Percentiles rank a stretch among this genome's conserved stretches.
These are phyloP conservation scores for Hypotaenidia okinawae DNA, from an alignment of 2,797 vertebrate species.

Conservation along the genomic window DNA sequence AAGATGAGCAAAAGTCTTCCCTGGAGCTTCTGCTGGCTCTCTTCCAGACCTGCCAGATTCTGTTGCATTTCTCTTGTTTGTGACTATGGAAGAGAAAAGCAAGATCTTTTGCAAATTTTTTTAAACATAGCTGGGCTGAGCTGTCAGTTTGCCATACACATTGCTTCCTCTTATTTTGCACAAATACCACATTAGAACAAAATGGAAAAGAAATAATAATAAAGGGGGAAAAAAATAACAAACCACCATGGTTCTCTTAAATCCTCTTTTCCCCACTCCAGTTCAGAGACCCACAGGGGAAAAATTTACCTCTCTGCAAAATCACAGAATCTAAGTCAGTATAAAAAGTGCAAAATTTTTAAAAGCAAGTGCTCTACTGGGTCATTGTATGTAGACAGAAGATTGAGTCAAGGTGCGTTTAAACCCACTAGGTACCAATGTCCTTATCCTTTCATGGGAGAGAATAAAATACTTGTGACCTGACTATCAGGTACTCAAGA, in stretches of 20 bases:
- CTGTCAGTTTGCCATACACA: neutral
- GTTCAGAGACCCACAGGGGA: neutral
- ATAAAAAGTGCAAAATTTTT: neutral
- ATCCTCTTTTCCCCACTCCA: neutral
- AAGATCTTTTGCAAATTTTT: neutral
- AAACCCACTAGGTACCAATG: neutral
- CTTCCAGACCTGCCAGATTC: slow-evolving; percentile 7
- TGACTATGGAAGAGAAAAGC: neutral
- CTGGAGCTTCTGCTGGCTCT: slow-evolving; percentile 18
- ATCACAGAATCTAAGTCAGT: neutral
- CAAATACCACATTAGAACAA: neutral
- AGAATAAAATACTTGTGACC: neutral
- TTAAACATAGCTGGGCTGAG: neutral
- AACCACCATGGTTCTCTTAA: neutral
- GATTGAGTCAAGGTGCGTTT: neutral
- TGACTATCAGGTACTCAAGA: neutral
- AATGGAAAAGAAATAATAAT: neutral
- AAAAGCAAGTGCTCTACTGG: neutral
- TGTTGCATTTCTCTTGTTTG: neutral
- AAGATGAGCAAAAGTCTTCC: slow-evolving; percentile 15
- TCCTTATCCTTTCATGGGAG: neutral
- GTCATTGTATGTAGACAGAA: neutral
- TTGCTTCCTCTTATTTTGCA: neutral
- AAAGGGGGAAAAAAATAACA: neutral
- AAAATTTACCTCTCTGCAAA: neutral